A percentile compares a stretch with the other conserved stretches of the same genome.
These are phyloP conservation scores for Varanus salvator DNA, from an alignment of 2,113 vertebrate species.

Conservation along the genomic window DNA sequence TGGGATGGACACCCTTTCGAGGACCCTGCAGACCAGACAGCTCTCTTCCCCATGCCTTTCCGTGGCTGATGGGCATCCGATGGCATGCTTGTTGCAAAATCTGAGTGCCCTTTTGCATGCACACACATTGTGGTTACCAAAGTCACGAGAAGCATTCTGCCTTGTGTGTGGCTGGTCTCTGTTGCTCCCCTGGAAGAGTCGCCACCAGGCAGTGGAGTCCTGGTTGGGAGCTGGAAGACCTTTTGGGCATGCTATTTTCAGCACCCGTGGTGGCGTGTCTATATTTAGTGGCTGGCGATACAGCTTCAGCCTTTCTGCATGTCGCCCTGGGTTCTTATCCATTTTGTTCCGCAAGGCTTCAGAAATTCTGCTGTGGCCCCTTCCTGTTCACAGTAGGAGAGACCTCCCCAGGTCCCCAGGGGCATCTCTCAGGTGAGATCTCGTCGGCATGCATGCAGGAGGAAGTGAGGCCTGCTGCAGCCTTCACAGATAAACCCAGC, in stretches of 20 bases:
- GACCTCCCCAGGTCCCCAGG: too few relatives aligned
- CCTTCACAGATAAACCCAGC: too few relatives aligned
- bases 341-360: neutral
- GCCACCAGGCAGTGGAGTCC: rapidly evolving
- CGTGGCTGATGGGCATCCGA: rapidly evolving
- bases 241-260: constrained; percentile 17
- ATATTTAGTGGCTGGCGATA: neutral
- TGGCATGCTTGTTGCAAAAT: rapidly evolving
- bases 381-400: neutral
- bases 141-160: too few relatives aligned
- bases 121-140: rapidly evolving
- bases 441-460: too few relatives aligned
- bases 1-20: too few relatives aligned
- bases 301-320: neutral
- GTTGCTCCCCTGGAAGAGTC: neutral
- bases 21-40: too few relatives aligned
- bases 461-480: too few relatives aligned
- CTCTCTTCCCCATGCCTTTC: too few relatives aligned
- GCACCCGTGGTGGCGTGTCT: neutral
- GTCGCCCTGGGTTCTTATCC: neutral
- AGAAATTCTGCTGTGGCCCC: too few relatives aligned
- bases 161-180: neutral
- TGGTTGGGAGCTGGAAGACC: neutral
- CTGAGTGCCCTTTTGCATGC: neutral
- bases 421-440: too few relatives aligned